Base-by-base conservation (phyloP, 1,140 invertebrate species). In the Drosophila setifemur region DNA sequence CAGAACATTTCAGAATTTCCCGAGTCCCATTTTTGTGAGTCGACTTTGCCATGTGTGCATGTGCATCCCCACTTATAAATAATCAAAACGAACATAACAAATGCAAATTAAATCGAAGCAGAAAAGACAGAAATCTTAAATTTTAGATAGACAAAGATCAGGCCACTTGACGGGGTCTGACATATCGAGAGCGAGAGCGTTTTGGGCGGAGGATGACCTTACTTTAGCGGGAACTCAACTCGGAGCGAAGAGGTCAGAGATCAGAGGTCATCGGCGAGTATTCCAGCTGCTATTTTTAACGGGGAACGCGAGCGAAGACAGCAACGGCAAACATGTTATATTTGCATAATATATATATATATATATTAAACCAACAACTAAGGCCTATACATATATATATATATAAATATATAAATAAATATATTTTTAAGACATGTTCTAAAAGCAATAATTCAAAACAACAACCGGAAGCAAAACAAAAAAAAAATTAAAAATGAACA, bases 401-500 rank as follows among this genome's bases (percentile, higher is more conserved):
- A 73, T 50, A 66, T 45, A 60, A 50, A 50, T 72, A 61, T 66
- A 83, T 85, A 77, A 85, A 81, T 76, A 64, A 85, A 87, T 87
- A 86, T 86, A 86, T 86, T 86, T 86, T 86, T 87, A 86, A 86
- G 82, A 86, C 66, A 86, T 71, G 75, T 86, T 85, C 81, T 86
- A 85, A 85, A 85, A 85, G 81, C 81, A 85, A 85, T 85, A 85
- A 85, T 86, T 79, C 55, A 79, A 79, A 85, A 85, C 70, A 83
- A 83, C 79, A 82, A 76, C 55, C 23, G 23, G 25, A 44, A 18
- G 72, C 57, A 8, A 74, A 58, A 18, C 47, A 53, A 7, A 55
- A 44, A 2, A 48, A 37, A n/a, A 49, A 19, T n/a, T n/a, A n/a
- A 8, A 67, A 33, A 26, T 7, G 49, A 21, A 49, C 8, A 63